phyloP scores from a whole-genome alignment of 2,888 invertebrate species.

The Copidosoma aretas region DNA sequence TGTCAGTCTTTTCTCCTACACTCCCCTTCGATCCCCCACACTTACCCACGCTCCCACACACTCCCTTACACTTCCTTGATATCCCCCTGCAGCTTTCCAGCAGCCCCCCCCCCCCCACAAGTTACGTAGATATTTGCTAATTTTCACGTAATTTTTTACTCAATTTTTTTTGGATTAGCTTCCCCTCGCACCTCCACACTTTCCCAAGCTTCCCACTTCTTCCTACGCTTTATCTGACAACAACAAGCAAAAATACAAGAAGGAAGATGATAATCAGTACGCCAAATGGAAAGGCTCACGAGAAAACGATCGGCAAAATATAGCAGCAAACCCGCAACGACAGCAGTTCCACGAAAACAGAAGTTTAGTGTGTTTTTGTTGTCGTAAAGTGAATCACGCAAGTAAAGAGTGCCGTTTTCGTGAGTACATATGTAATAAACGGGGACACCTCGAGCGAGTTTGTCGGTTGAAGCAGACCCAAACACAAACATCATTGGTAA shows the following conservation, averaged over 20 bases:
- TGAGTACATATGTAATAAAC: slow-evolving; percentile 15
- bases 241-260: neutral
- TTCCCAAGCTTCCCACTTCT: too few relatives aligned
- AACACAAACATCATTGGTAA: slow-evolving; percentile 15
- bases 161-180: too few relatives aligned
- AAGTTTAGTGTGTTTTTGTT: slow-evolving; percentile 27
- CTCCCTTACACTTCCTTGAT: too few relatives aligned
- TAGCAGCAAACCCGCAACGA: neutral
- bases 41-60: too few relatives aligned
- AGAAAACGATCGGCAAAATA: neutral
- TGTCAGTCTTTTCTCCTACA: too few relatives aligned
- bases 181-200: too few relatives aligned
- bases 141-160: too few relatives aligned
- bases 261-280: neutral
- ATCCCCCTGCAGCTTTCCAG: too few relatives aligned
- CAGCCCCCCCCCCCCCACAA: too few relatives aligned
- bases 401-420: slow-evolving; percentile 12
- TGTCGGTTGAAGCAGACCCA: slow-evolving; percentile 21
- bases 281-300: neutral
- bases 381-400: slow-evolving; percentile 29
- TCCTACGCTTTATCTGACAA: neutral
- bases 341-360: neutral
- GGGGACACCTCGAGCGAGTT: slow-evolving; percentile 22
- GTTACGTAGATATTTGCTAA: too few relatives aligned
- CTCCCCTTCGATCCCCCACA: too few relatives aligned